phyloP scores from a whole-genome alignment of 2,888 invertebrate genomes.

The Tricholauxania praeusta region DNA sequence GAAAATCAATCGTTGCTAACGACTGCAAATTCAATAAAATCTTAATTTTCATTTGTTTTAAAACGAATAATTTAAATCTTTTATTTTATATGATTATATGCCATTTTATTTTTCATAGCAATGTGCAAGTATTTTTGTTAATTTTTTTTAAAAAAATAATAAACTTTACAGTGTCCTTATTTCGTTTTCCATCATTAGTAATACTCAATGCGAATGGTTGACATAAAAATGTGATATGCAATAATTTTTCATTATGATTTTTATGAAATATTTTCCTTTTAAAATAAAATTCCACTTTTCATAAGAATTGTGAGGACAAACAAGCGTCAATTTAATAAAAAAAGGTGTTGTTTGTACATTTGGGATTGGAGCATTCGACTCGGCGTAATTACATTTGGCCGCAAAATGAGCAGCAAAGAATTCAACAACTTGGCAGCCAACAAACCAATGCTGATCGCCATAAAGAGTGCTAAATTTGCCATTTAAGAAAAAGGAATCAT shows the following conservation, averaged over 20 bases:
- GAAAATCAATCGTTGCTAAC: too few relatives aligned
- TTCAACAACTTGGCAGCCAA: not conserved
- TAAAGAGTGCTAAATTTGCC: slow-evolving; percentile 1
- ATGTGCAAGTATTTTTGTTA: too few relatives aligned
- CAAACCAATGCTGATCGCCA: slow-evolving; percentile 12
- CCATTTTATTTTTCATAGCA: too few relatives aligned
- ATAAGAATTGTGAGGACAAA: not conserved
- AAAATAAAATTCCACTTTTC: slow-evolving; percentile 16
- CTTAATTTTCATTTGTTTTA: too few relatives aligned
- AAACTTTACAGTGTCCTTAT: too few relatives aligned
- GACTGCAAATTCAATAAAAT: too few relatives aligned
- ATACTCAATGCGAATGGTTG: not conserved
- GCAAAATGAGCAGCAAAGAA: not conserved
- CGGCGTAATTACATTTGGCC: not conserved
- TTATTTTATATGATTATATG: too few relatives aligned
- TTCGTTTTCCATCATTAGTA: too few relatives aligned
- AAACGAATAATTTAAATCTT: too few relatives aligned
- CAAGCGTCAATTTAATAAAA: slow-evolving; percentile 34
- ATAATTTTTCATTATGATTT: slow-evolving; percentile 34
- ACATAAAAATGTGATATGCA: slow-evolving; percentile 6
- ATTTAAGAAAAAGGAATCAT: too few relatives aligned
- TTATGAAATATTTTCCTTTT: slow-evolving; percentile 28
- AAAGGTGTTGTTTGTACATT: slow-evolving; percentile 5
- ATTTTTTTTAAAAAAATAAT: too few relatives aligned
- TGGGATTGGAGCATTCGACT: not conserved